A percentile compares a stretch with the other conserved stretches of the same genome.
These are phyloP conservation scores for Onychostoma macrolepis DNA, from an alignment of 2,113 vertebrate species.

Conservation along the genomic window DNA sequence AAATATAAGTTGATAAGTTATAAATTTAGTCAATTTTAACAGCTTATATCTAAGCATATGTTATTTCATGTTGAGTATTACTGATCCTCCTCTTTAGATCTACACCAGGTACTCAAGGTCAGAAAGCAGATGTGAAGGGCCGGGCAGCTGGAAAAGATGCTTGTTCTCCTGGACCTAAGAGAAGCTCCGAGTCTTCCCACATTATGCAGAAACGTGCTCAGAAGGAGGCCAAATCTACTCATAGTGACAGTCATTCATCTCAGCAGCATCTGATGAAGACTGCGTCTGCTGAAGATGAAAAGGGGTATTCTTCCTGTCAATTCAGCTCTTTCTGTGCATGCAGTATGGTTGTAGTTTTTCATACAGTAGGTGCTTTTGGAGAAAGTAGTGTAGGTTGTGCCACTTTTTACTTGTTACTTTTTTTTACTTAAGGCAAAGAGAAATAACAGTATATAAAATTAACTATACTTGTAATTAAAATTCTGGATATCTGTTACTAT, in stretches of 20 bases:
- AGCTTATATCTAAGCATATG: neutral
- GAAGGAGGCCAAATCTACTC: neutral
- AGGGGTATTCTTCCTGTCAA: conserved; percentile 10
- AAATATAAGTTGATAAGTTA: neutral
- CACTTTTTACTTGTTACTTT: neutral
- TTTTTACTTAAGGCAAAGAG: neutral
- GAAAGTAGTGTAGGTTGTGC: neutral
- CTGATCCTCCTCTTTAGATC: neutral
- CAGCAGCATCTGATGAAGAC: neutral
- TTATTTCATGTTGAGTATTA: neutral
- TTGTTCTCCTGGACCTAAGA: conserved; percentile 9
- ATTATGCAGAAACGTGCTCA: conserved; percentile 5
- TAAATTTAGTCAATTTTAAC: neutral
- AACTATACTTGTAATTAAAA: neutral
- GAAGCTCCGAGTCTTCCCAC: neutral
- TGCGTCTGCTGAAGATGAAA: conserved; percentile 25
- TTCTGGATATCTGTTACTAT: neutral
- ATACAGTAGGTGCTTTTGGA: neutral
- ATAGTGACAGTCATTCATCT: neutral
- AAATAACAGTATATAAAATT: neutral
- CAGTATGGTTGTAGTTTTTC: neutral
- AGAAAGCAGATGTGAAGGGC: conserved; percentile 10
- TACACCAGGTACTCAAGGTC: neutral
- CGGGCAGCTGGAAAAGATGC: conserved; percentile 3
- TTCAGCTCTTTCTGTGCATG: neutral